phyloP scores from a whole-genome alignment of 1,140 invertebrate species.

The Alviniconcha marisindica region DNA sequence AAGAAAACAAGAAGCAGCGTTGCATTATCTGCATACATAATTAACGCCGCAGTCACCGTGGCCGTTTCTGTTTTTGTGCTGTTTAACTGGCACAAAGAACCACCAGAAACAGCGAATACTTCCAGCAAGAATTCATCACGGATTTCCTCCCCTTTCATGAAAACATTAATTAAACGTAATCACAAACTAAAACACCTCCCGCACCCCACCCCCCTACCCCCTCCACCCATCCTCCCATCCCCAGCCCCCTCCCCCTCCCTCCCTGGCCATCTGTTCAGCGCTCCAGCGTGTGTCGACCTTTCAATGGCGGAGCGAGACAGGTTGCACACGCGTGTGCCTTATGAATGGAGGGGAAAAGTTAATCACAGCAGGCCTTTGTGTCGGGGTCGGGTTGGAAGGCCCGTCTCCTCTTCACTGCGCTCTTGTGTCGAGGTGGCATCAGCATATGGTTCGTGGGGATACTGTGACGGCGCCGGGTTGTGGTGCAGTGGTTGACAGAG shows the following conservation, averaged over 20 bases:
- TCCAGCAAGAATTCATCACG: too few species aligned
- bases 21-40: too few species aligned
- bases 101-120: too few species aligned
- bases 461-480: too few species aligned
- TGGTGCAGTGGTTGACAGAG: too few species aligned
- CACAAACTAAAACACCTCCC: background rate
- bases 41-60: too few species aligned
- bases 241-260: background rate
- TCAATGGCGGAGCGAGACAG: background rate
- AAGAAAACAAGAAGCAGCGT: too few species aligned
- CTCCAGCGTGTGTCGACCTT: conserved; percentile 20
- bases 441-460: too few species aligned
- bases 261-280: background rate
- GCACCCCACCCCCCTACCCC: background rate
- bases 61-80: too few species aligned
- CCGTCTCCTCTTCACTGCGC: too few species aligned
- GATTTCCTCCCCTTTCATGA: background rate
- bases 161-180: background rate
- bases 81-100: too few species aligned
- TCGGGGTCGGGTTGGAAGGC: background rate
- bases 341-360: conserved; percentile 13
- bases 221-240: background rate
- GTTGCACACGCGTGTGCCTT: conserved; percentile 24
- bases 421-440: too few species aligned
- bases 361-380: conserved; percentile 18